Evolutionary conservation across 1,140 invertebrate species (phyloP).

Genomic region (Trichoplusia ni): DNA sequence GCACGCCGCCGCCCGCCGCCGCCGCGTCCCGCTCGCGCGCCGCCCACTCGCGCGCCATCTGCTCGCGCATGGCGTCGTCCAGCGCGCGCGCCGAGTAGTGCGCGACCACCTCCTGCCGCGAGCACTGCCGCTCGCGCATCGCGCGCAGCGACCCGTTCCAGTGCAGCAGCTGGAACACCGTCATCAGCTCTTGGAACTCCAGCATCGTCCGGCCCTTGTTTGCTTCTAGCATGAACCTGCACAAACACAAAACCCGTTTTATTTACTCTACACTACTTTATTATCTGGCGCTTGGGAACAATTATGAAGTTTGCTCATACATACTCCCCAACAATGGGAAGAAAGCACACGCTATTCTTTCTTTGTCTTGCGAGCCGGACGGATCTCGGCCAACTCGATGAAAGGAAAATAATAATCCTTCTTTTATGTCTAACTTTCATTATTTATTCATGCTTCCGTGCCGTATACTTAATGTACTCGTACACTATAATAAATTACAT

Average conservation of each 20-base stretch:
- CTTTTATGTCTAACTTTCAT: not conserved
- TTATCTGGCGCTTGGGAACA: not conserved
- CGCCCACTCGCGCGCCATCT: constrained; percentile 98
- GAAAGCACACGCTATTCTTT: not conserved
- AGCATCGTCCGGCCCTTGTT: constrained; percentile 97
- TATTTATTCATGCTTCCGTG: too few species aligned
- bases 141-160: constrained; percentile 97
- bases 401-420: constrained; percentile 22
- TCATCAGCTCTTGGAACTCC: constrained; percentile 98
- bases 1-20: constrained; percentile 84
- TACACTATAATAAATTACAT: too few species aligned
- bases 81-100: constrained; percentile 95
- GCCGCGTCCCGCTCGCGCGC: constrained; percentile 91
- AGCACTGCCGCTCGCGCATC: constrained; percentile 96
- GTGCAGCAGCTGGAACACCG: constrained; percentile 96
- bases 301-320: not conserved
- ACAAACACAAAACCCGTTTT: not conserved
- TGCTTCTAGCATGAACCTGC: constrained; percentile 94
- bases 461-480: too few species aligned
- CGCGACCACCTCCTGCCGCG: constrained; percentile 96
- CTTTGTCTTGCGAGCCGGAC: constrained; percentile 12
- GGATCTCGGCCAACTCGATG: constrained; percentile 4
- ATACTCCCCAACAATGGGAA: constrained; percentile 4
- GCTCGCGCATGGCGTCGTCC: constrained; percentile 97
- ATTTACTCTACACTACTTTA: too few species aligned